Evolutionary conservation across 2,888 invertebrate species (phyloP).

Genomic region (Sesia bembeciformis): DNA sequence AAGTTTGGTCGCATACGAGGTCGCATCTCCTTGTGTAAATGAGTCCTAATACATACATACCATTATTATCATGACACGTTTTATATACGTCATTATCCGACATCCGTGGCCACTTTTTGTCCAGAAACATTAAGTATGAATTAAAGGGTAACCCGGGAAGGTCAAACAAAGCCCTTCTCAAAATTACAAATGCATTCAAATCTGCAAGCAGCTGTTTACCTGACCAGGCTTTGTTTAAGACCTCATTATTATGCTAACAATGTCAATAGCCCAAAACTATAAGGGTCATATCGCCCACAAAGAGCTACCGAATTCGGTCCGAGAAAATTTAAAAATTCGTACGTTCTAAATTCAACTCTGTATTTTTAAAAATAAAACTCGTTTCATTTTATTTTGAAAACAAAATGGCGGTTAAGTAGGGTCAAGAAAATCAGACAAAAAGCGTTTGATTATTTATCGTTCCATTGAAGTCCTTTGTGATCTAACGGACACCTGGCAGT

Average conservation of each 20-base stretch:
- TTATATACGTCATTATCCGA: too few relatives aligned
- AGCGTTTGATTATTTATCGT: background rate
- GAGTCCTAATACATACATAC: too few relatives aligned
- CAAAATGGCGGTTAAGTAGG: background rate
- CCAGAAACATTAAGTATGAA: too few relatives aligned
- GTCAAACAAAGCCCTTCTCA: background rate
- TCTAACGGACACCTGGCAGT: constrained; percentile 43
- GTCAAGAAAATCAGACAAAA: background rate
- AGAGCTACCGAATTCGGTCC: background rate
- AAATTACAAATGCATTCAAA: constrained; percentile 3
- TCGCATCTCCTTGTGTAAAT: too few relatives aligned
- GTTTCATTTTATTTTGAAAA: background rate
- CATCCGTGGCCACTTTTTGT: too few relatives aligned
- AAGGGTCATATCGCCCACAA: background rate
- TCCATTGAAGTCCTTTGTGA: background rate
- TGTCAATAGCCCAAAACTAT: constrained; percentile 1
- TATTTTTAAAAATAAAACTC: background rate
- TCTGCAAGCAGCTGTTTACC: constrained; percentile 41
- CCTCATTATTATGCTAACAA: background rate
- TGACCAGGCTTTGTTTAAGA: constrained; percentile 28
- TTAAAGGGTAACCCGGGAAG: background rate
- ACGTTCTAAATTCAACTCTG: background rate
- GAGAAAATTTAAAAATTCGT: background rate
- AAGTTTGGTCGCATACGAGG: too few relatives aligned
- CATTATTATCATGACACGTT: too few relatives aligned